Evolutionary conservation across 2,113 vertebrate species (phyloP), one percentile per base, ranked within the genome.

Genomic region (Notarius lentiginosus): DNA sequence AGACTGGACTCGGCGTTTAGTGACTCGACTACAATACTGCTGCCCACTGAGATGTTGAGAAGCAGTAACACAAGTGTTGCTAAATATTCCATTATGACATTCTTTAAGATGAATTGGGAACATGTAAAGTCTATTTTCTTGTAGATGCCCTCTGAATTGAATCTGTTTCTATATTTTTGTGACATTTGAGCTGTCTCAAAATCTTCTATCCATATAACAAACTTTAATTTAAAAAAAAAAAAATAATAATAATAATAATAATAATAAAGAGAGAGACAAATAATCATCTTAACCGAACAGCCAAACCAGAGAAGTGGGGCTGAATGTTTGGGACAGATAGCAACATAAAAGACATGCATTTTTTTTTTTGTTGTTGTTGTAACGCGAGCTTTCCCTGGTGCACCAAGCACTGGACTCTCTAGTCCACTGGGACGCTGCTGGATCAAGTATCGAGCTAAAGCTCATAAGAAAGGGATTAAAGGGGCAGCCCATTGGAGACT

Each of bases 401-500:
- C 10, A 20, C 58, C 1, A 10, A 76, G 84, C 24, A 14, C 61
- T 1, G 82, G 85, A 6, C 58, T 34, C 47, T 79, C 14, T n/a
- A 72, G 68, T 47, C 86, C 84, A 76, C 79, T 41, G 83, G 47
- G 66, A 80, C 12, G 8, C 77, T 58, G 66, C 65, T 73, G 86
- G 92, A 91, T 93, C 91, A 82, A 85, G 84, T 93, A 87, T 92
- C 90, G 49, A 86, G 87, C 56, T 88, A 73, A 89, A 92, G 88
- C 91, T 94, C 92, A 94, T 94, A 93, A 93, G 91, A 94, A 92
- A 92, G 86, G 92, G 92, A 93, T 94, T 92, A 90, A 90, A 92
- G 89, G 87, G 90, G 81, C 89, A 91, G 89, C 91, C 88, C 76
- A 85, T 20, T 27, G 84, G 76, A 86, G 79, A 87, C 75, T 88